Percentiles rank a stretch among this genome's conserved stretches.
phyloP scores from a whole-genome alignment of 2,113 vertebrate genomes.

The Syngnathus typhle region DNA sequence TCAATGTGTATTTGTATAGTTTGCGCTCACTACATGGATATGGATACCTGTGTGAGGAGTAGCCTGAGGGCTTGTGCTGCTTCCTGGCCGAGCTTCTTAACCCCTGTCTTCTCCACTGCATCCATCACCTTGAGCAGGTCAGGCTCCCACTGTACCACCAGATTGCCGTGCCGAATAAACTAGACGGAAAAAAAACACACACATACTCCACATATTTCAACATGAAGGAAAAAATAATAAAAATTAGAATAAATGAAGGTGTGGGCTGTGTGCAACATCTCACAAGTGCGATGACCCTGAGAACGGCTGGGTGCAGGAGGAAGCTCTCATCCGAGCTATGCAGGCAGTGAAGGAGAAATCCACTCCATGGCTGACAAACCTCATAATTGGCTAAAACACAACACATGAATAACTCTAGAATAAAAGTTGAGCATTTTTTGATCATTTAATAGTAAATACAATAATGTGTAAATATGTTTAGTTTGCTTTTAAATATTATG shows the following conservation, averaged over 20 bases:
- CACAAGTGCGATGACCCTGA: slow-evolving; percentile 82
- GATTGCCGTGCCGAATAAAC: slow-evolving; percentile 76
- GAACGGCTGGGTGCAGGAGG: slow-evolving; percentile 78
- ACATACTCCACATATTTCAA: slow-evolving; percentile 13
- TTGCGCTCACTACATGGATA: not conserved
- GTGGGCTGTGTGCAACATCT: slow-evolving; percentile 35
- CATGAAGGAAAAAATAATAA: slow-evolving; percentile 23
- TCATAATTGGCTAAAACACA: slow-evolving; percentile 70
- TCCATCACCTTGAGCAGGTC: slow-evolving; percentile 76
- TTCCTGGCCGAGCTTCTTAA: slow-evolving; percentile 69
- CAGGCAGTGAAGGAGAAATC: slow-evolving; percentile 79
- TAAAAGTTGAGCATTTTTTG: no score
- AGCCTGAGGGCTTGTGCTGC: slow-evolving; percentile 67
- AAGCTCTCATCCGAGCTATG: slow-evolving; percentile 70
- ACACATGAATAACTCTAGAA: not conserved
- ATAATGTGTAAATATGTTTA: no score
- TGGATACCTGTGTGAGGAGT: slow-evolving; percentile 81
- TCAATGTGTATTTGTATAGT: not conserved
- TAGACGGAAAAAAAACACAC: slow-evolving; percentile 46
- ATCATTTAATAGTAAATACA: no score
- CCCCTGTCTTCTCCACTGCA: slow-evolving; percentile 63
- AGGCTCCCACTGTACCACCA: slow-evolving; percentile 63
- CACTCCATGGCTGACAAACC: slow-evolving; percentile 83
- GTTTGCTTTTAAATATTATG: no score
- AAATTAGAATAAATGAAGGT: slow-evolving; percentile 6